Evolutionary conservation across 1,140 invertebrate species (phyloP).

Genomic region (Drosophila persimilis): DNA sequence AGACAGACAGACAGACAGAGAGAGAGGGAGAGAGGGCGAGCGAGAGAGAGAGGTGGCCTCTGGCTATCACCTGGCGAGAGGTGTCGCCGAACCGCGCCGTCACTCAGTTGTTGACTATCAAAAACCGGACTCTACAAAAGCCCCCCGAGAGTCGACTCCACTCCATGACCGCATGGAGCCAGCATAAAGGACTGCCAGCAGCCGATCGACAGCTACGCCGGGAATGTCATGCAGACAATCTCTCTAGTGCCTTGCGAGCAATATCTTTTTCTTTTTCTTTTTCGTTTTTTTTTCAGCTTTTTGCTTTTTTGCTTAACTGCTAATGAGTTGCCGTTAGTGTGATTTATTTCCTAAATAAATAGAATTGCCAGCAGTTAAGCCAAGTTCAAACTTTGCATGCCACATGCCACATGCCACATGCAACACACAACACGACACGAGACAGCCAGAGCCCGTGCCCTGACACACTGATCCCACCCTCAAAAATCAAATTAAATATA

Average conservation of each 20-base stretch:
- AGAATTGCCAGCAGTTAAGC: constrained; percentile 72
- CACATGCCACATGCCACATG: constrained; percentile 54
- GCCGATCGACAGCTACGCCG: background rate
- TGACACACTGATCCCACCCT: constrained; percentile 37
- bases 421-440: constrained; percentile 24
- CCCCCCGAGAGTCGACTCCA: constrained; percentile 29
- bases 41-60: constrained; percentile 13
- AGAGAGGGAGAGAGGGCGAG: background rate
- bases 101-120: constrained; percentile 34
- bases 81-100: constrained; percentile 40
- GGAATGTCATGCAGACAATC: constrained; percentile 74
- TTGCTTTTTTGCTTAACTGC: constrained; percentile 62
- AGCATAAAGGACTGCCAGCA: too few species aligned
- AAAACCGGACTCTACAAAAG: constrained; percentile 43
- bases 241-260: constrained; percentile 49
- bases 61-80: constrained; percentile 41
- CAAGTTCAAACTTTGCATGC: constrained; percentile 63
- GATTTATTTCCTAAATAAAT: constrained; percentile 82
- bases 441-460: background rate
- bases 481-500: constrained; percentile 13
- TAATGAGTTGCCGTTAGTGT: constrained; percentile 82
- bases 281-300: constrained; percentile 46
- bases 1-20: constrained; percentile 9
- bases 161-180: background rate
- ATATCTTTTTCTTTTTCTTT: constrained; percentile 43